These are phyloP conservation scores for Papilio xuthus DNA, from an alignment of 1,140 invertebrate genomes.

Conservation along the genomic window DNA sequence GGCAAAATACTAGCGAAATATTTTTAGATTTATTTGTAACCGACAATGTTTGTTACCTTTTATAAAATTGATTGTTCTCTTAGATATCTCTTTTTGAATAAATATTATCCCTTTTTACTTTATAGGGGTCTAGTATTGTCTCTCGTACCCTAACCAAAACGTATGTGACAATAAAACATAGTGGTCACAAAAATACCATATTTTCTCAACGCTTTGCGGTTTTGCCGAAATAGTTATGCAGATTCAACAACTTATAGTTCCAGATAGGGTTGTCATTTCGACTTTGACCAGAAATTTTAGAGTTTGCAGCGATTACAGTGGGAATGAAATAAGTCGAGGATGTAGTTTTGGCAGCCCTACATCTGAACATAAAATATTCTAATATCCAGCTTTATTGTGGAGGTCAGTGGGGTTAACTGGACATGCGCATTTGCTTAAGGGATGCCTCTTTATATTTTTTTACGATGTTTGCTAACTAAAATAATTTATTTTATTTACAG, in stretches of 20 bases:
- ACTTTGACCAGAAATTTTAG: no score
- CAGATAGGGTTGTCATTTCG: background rate
- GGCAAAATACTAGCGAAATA: no score
- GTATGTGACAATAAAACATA: conserved; percentile 30
- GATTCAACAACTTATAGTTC: conserved; percentile 8
- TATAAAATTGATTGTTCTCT: background rate
- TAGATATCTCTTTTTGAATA: background rate
- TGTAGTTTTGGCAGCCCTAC: background rate
- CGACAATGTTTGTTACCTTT: background rate
- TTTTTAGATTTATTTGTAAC: no score
- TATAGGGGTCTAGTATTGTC: background rate
- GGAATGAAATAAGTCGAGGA: background rate
- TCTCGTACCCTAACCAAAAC: conserved; percentile 15
- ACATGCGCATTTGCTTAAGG: conserved; percentile 7
- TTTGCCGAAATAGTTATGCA: conserved; percentile 25
- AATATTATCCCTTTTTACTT: background rate
- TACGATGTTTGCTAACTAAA: background rate
- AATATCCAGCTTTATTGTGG: conserved; percentile 12
- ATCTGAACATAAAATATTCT: conserved; percentile 17
- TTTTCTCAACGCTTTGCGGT: conserved; percentile 4
- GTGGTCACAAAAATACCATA: conserved; percentile 27
- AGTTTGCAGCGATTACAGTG: background rate
- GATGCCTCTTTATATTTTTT: background rate
- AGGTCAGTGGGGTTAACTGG: background rate
- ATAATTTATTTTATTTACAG: background rate